phyloP scores from a whole-genome alignment of 2,888 invertebrate species.

The Halocaridina rubra region DNA sequence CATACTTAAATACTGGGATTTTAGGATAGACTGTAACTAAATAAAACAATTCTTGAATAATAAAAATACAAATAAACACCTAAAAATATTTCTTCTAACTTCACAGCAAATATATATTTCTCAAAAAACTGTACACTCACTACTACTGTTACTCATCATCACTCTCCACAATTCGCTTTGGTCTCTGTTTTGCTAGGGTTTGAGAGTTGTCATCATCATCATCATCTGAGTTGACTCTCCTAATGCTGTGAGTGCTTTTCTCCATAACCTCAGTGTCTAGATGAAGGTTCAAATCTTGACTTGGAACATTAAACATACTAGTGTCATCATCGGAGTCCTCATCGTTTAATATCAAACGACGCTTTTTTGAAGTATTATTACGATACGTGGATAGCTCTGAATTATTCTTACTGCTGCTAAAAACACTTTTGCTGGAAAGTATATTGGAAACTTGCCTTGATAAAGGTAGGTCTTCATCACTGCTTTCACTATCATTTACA shows the following conservation, averaged over 20 bases:
- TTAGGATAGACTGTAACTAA: too few species aligned
- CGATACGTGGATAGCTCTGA: background rate
- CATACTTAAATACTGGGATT: too few species aligned
- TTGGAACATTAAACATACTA: background rate
- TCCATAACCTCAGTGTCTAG: slow-evolving; percentile 27
- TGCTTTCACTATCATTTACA: background rate
- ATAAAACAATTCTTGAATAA: too few species aligned
- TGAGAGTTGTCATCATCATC: background rate
- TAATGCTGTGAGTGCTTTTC: background rate
- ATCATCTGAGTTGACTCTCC: background rate
- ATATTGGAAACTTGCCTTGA: background rate
- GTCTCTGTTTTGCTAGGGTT: slow-evolving; percentile 5
- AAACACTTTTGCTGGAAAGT: background rate
- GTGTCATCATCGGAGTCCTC: slow-evolving; percentile 26
- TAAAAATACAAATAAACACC: too few species aligned
- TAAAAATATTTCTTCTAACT: too few species aligned
- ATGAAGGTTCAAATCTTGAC: slow-evolving; percentile 11
- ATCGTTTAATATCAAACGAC: background rate
- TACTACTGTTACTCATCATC: slow-evolving; percentile 33
- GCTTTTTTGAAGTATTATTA: slow-evolving; percentile 10
- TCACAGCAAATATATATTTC: too few species aligned
- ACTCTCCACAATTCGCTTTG: slow-evolving; percentile 35
- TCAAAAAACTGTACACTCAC: background rate
- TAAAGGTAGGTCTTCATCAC: slow-evolving; percentile 24
- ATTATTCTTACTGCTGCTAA: background rate